Base-by-base conservation (phyloP, 30 jellyfish, hydroid and myxozoan genomes). In the Chironex yamaguchii region DNA sequence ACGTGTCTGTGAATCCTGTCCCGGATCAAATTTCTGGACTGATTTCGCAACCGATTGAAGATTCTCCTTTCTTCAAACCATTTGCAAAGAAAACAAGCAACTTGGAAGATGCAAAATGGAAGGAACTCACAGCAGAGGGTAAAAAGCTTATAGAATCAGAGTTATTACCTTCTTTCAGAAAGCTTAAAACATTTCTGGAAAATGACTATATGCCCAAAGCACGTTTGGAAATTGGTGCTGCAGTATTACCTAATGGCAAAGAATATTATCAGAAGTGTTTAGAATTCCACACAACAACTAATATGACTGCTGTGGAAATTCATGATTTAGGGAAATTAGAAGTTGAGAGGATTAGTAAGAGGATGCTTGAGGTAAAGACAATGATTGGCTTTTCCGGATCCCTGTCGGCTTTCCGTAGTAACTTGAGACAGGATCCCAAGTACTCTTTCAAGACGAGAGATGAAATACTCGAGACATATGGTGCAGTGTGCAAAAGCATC, bases 201-300 rank as follows among this genome's bases (percentile, higher is more conserved):
- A 51, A 36, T 14, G 81, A 49, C 4, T 92, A 92, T 77, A 29
- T 92, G 14, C 92, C 79, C 0, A 32, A 87, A 29, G 90, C 89
- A 4, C 64, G 98, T 24, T 36, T 71, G 1, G 36, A 33, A 0
- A 82, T 90, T n/a, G 95, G 93, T 4, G 67, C 87, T 31, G 48
- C 90, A 1, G 28, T 70, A 36, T 75, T 92, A 30, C 85, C 88
- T 35, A 75, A 92, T 71, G 98, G 98, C 33, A 24, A 0, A 26
- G 82, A 81, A 6, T 86, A 33, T 67, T 92, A 92, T 63, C 87
- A 81, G 36, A 91, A 96, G 52, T 92, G 98, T 67, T 62, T 92
- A 17, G 81, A 83, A 27, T 92, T 92, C 67, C 98, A 92, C 86
- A 92, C 98, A 27, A 70, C 97, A 51, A 92, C 98, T 14, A 33